Conservation (phyloP, 1,140 invertebrate genomes). For the Araneus ventricosus region DNA sequence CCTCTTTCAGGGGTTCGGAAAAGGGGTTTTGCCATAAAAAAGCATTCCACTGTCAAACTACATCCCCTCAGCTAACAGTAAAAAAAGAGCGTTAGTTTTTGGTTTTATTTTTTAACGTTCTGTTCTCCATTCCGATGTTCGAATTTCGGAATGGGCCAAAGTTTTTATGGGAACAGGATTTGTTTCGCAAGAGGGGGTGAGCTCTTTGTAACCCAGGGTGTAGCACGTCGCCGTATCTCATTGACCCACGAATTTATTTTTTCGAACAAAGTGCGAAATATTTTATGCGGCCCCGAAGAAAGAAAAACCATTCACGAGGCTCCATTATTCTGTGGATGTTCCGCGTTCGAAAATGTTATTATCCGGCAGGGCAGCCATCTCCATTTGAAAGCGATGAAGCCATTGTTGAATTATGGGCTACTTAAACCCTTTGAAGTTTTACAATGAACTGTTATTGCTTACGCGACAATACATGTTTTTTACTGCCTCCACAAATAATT, state of each 20-base stretch:
- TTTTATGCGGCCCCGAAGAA: not conserved
- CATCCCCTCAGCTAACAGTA: not conserved
- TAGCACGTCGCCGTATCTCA: not conserved
- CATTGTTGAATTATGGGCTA: not conserved
- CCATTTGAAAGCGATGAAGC: not conserved
- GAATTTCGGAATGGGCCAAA: not conserved
- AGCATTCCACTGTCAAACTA: not conserved
- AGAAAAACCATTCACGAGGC: not conserved
- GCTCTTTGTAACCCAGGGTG: not conserved
- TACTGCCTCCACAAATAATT: not conserved
- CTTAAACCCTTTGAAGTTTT: not conserved
- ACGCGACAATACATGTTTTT: not conserved
- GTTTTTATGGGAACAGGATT: slow-evolving; percentile 13
- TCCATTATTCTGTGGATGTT: slow-evolving; percentile 2
- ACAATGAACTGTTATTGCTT: not conserved
- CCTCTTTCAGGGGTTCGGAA: not conserved
- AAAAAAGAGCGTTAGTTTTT: not conserved
- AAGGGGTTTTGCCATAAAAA: not conserved
- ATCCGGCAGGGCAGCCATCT: not conserved
- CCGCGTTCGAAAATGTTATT: not conserved
- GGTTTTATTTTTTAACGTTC: not conserved
- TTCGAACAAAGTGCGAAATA: not conserved
- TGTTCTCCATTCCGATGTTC: not conserved
- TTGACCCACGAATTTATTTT: not conserved
- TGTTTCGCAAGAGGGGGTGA: not conserved